Conservation (phyloP, 2,797 vertebrate species). For the Sebastes diploproa region DNA sequence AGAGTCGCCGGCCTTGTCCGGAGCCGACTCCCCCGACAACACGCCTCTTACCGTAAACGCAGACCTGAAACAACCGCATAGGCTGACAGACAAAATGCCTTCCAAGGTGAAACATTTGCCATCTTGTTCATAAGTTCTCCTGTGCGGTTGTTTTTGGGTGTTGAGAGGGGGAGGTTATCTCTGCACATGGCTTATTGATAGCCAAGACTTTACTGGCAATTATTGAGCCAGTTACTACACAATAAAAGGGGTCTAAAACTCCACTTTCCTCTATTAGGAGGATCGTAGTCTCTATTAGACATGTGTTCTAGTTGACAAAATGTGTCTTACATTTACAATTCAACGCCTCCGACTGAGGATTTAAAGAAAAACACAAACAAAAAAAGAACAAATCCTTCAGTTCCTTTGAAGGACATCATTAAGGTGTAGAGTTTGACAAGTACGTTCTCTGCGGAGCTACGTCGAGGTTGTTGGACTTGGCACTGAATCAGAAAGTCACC, state of each 20-base stretch:
- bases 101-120: not conserved
- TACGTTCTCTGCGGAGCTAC: conserved; percentile 25
- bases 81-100: not conserved
- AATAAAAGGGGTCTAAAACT: conserved; percentile 68
- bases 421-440: conserved; percentile 45
- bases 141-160: not conserved
- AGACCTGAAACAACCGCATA: not conserved
- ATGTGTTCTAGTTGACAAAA: conserved; percentile 68
- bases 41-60: not conserved
- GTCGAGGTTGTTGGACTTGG: conserved; percentile 65
- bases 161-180: conserved; percentile 4
- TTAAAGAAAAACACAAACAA: conserved; percentile 26
- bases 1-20: conserved; percentile 57
- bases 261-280: conserved; percentile 57
- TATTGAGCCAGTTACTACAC: conserved; percentile 66
- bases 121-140: not conserved
- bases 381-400: conserved; percentile 59
- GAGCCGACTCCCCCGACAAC: conserved; percentile 21
- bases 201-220: conserved; percentile 67
- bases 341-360: conserved; percentile 55
- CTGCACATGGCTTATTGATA: conserved; percentile 46
- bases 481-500: conserved; percentile 68
- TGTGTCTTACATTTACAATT: conserved; percentile 71
- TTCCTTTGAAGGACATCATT: conserved; percentile 46
- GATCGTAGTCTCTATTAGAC: conserved; percentile 66